phyloP scores from a whole-genome alignment of 2,888 invertebrate species.

The Agonopterix alstromeriana region DNA sequence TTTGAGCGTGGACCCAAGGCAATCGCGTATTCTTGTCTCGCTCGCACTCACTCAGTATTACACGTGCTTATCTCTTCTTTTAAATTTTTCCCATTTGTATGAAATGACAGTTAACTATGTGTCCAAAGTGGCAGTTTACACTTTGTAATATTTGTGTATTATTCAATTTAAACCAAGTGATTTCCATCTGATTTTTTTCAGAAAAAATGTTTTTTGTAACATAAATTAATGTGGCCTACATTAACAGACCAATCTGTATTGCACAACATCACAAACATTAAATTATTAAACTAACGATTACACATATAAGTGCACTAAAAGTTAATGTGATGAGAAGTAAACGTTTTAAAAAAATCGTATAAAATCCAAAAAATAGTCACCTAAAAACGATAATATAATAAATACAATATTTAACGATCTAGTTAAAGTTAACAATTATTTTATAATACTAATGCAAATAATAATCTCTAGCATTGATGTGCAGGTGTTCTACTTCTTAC shows the following conservation, averaged over 20 bases:
- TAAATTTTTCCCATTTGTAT: too few species aligned
- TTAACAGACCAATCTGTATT: not conserved
- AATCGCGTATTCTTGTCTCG: too few species aligned
- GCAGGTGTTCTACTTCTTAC: too few species aligned
- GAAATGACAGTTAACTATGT: too few species aligned
- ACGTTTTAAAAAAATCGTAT: constrained; percentile 10
- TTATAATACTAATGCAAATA: constrained; percentile 17
- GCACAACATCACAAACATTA: constrained; percentile 15
- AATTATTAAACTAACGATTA: constrained; percentile 27
- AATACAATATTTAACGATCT: constrained; percentile 21
- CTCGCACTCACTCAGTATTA: too few species aligned
- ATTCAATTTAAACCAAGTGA: too few species aligned
- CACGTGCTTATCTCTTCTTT: too few species aligned
- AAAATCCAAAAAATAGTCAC: constrained; percentile 42
- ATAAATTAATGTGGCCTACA: not conserved
- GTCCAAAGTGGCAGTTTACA: too few species aligned
- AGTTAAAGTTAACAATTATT: constrained; percentile 29
- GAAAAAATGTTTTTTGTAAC: too few species aligned
- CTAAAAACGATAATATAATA: constrained; percentile 29
- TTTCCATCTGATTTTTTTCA: too few species aligned
- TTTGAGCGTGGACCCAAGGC: too few species aligned
- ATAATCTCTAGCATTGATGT: not conserved
- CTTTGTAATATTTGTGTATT: too few species aligned
- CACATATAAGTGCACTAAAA: constrained; percentile 34
- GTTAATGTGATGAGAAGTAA: constrained; percentile 40